Evolutionary conservation across 2,113 vertebrate species (phyloP).

Genomic region (Nycticryphes semicollaris): DNA sequence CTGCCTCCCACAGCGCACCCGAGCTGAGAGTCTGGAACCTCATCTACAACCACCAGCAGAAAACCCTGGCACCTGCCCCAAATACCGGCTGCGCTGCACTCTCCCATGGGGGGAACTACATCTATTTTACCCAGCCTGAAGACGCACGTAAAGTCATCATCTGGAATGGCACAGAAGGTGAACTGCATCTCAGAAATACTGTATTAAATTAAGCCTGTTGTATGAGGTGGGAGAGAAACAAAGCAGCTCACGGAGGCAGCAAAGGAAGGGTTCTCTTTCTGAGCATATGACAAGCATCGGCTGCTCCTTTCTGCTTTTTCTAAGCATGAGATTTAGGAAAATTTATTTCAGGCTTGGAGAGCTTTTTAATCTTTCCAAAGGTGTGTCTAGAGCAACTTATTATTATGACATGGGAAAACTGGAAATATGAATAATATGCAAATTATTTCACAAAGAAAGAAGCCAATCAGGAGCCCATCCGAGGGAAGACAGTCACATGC

Average conservation of each 20-base stretch:
- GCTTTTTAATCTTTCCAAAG: neutral
- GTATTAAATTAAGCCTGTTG: neutral
- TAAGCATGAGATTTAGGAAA: neutral
- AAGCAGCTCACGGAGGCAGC: neutral
- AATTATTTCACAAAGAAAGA: neutral
- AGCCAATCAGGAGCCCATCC: neutral
- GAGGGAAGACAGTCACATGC: neutral
- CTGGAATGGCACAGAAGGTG: slow-evolving; percentile 81
- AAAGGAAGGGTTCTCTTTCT: neutral
- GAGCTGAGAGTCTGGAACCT: slow-evolving; percentile 78
- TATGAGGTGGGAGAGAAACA: neutral
- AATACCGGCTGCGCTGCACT: slow-evolving; percentile 64
- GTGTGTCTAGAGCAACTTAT: neutral
- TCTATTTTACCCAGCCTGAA: slow-evolving; percentile 75
- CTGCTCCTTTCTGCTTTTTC: neutral
- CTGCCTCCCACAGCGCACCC: slow-evolving; percentile 64
- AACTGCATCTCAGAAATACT: neutral
- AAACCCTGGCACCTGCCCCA: slow-evolving; percentile 51
- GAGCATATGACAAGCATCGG: neutral
- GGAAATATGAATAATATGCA: neutral
- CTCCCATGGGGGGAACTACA: slow-evolving; percentile 59
- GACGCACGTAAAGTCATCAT: slow-evolving; percentile 73
- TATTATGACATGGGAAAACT: neutral
- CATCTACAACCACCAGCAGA: slow-evolving; percentile 38
- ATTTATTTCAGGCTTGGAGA: neutral